Conservation (phyloP, 2,888 invertebrate genomes). For the Metallyticus violacea region DNA sequence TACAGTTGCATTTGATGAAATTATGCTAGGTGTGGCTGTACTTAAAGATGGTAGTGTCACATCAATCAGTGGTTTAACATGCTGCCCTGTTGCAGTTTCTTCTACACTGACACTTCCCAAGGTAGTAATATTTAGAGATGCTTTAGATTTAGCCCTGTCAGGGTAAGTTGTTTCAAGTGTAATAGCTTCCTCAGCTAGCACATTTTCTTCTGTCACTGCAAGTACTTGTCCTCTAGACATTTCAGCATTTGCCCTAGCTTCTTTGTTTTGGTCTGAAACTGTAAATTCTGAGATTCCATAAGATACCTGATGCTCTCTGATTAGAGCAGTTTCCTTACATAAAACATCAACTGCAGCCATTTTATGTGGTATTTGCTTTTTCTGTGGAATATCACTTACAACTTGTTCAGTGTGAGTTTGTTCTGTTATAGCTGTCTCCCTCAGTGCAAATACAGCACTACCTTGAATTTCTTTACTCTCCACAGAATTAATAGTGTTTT, state of each 20-base stretch:
- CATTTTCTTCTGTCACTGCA: not conserved
- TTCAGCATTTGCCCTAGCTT: not conserved
- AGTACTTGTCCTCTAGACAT: not conserved
- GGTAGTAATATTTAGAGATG: not conserved
- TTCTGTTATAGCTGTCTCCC: conserved; percentile 20
- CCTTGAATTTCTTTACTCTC: conserved; percentile 1
- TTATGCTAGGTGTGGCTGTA: not conserved
- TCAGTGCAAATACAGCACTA: not conserved
- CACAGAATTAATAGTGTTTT: not conserved
- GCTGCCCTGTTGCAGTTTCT: not conserved
- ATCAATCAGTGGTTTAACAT: not conserved
- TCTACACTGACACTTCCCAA: not conserved
- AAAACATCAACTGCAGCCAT: not conserved
- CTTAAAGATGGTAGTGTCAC: not conserved
- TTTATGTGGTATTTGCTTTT: not conserved
- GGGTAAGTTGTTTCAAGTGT: not conserved
- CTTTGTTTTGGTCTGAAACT: not conserved
- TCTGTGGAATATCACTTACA: not conserved
- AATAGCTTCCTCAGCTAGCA: not conserved
- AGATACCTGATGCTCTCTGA: not conserved
- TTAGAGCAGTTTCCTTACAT: not conserved
- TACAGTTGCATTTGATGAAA: conserved; percentile 14
- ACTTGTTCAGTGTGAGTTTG: conserved; percentile 10
- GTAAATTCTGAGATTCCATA: not conserved
- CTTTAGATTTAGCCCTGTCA: not conserved